Conservation (phyloP, 2,888 invertebrate genomes). For the Acrobasis suavella region DNA sequence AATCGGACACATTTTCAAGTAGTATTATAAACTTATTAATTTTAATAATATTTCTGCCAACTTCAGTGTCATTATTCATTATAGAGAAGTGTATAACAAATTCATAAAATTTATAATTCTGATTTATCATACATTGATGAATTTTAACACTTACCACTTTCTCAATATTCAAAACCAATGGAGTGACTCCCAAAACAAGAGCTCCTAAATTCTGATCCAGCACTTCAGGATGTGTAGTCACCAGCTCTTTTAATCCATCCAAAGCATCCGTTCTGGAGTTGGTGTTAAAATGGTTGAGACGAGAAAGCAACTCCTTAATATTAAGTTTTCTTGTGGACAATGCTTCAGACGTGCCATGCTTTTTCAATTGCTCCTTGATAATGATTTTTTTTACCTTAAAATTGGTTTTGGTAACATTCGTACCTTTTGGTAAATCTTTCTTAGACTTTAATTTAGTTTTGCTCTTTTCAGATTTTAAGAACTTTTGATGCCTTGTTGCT, state of each 20-base stretch:
- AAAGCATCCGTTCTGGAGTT: conserved; percentile 85
- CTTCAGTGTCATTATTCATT: too few species aligned
- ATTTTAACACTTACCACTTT: conserved; percentile 64
- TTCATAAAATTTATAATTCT: too few species aligned
- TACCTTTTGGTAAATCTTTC: conserved; percentile 91
- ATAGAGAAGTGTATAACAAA: too few species aligned
- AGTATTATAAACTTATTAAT: too few species aligned
- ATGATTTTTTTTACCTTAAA: conserved; percentile 95
- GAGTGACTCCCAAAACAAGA: conserved; percentile 86
- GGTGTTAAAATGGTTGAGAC: conserved; percentile 89
- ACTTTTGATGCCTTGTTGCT: conserved; percentile 86
- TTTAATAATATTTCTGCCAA: too few species aligned
- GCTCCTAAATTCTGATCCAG: conserved; percentile 84
- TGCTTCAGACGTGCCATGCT: conserved; percentile 77
- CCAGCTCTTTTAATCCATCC: conserved; percentile 82
- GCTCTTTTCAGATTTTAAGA: conserved; percentile 91
- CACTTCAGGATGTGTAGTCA: conserved; percentile 54
- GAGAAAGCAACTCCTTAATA: conserved; percentile 86
- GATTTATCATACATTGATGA: too few species aligned
- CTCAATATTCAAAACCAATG: conserved; percentile 88
- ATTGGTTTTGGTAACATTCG: conserved; percentile 93
- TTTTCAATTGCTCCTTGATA: conserved; percentile 88
- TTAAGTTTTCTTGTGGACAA: conserved; percentile 86
- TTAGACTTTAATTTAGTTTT: conserved; percentile 92
- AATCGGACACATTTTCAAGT: too few species aligned